Base-by-base conservation (phyloP, 1,140 invertebrate genomes). In the Brachionus paranguensis region DNA sequence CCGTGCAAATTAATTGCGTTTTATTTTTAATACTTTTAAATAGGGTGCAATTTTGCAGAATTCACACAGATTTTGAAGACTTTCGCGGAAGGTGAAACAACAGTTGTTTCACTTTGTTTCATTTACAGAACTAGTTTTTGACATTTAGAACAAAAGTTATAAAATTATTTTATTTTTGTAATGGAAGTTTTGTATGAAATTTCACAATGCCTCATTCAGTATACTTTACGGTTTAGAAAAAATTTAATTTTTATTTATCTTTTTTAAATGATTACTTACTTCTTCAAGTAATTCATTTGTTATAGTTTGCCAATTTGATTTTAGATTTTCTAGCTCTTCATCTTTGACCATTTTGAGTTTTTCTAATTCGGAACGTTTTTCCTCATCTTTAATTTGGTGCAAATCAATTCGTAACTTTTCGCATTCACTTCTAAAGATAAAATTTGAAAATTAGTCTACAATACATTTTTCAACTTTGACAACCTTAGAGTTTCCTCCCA, bases 401-500 rank as follows among this genome's bases (percentile, higher is more conserved):
- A 89, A 74, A 20, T 88, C 86, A 24, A 86, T 84, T 43, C 86
- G 76, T 17, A 89, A 81, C 33, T 87, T 86, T 37, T 79, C 84
- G 83, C 85, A 86, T 78, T 89, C 88, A 17, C 53, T 83, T 83
- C 88, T 89, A 70, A 11, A 24, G 83, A 60, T 14, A 14, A 64
- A 29, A 50, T 81, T 33, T 47, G 37, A 37, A 37, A 37, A 37
- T 37, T 41, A 45, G 7, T 17, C n/a, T 17, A 27, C 5, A n/a
- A 37, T 5, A 12, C 2, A 24, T 37, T 41, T 33, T 47, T 24
- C 1, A 78, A 14, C 6, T 14, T 20, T 33, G 20, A 74, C 55
- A 72, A 88, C 88, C 86, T 88, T 68, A 89, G 85, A 20, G 86
- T 89, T 20, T 89, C 87, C 29, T 86, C 85, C 88, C 88, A 89